A percentile compares a stretch with the other conserved stretches of the same genome.
phyloP scores from a whole-genome alignment of 1,140 invertebrate genomes.

The Drosophila asahinai region DNA sequence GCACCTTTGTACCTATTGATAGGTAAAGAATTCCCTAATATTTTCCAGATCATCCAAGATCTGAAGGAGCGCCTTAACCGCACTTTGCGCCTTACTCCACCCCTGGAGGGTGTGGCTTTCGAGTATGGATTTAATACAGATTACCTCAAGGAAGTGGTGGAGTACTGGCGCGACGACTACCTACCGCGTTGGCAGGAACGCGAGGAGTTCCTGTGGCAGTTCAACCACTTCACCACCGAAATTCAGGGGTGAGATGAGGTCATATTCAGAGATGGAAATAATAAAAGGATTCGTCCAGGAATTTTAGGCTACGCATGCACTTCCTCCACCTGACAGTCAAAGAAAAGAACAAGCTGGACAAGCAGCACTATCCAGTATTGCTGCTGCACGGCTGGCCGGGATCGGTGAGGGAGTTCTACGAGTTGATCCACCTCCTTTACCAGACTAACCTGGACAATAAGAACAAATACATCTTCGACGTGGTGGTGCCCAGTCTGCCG shows the following conservation, averaged over 20 bases:
- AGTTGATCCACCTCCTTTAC: constrained; percentile 90
- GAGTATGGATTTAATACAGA: constrained; percentile 92
- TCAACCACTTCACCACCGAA: constrained; percentile 91
- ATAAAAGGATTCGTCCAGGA: constrained; percentile 21
- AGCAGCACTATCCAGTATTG: constrained; percentile 87
- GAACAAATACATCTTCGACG: constrained; percentile 90
- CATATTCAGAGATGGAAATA: constrained; percentile 33
- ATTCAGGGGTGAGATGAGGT: constrained; percentile 87
- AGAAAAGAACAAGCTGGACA: constrained; percentile 73
- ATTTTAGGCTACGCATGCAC: constrained; percentile 89
- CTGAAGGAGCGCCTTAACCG: constrained; percentile 58
- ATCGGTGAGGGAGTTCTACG: constrained; percentile 93
- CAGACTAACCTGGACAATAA: constrained; percentile 85
- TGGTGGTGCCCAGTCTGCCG: constrained; percentile 92
- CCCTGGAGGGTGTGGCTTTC: constrained; percentile 89
- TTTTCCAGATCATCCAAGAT: constrained; percentile 64
- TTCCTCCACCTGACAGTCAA: constrained; percentile 89
- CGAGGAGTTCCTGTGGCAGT: constrained; percentile 89
- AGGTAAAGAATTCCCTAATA: not conserved
- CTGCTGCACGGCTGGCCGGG: constrained; percentile 96
- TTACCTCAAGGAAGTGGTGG: constrained; percentile 86
- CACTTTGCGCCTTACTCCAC: constrained; percentile 77
- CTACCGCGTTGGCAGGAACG: constrained; percentile 89
- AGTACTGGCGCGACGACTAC: constrained; percentile 89
- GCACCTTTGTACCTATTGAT: not conserved